These are phyloP conservation scores for Sitta europaea DNA, from an alignment of 2,113 vertebrate genomes.

Conservation along the genomic window DNA sequence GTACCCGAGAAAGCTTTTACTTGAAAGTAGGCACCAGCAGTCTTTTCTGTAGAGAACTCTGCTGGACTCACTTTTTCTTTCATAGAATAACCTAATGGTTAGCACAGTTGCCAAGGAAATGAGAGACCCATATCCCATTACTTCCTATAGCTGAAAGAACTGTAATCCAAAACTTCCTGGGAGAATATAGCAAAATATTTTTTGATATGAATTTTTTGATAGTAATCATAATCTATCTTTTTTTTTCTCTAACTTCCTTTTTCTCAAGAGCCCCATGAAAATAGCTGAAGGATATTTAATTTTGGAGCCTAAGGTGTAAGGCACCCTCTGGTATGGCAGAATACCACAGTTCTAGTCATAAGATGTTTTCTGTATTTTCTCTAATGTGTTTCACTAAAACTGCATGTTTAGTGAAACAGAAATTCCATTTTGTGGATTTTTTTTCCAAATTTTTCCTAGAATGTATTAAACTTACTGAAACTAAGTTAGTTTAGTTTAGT, in stretches of 20 bases:
- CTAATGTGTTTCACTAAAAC: background rate
- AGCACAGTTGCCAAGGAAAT: constrained; percentile 28
- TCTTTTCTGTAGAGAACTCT: background rate
- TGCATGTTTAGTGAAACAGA: background rate
- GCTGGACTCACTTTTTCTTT: background rate
- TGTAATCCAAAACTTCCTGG: constrained; percentile 18
- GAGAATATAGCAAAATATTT: background rate
- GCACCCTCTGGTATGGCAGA: background rate
- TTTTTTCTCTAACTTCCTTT: background rate
- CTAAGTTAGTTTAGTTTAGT: too few relatives aligned
- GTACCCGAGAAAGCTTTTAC: background rate
- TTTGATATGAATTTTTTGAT: background rate
- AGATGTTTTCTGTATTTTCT: background rate
- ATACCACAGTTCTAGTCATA: background rate
- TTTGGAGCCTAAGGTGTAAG: background rate
- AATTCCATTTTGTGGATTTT: background rate
- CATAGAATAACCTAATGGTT: background rate
- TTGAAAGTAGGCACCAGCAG: background rate
- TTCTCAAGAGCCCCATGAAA: background rate
- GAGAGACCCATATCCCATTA: background rate
- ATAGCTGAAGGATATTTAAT: background rate
- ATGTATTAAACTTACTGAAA: background rate
- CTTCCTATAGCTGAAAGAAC: background rate
- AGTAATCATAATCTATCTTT: background rate
- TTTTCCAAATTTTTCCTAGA: background rate